Evolutionary conservation across 2,888 invertebrate species (phyloP).

Genomic region (Zootermopsis nevadensis): DNA sequence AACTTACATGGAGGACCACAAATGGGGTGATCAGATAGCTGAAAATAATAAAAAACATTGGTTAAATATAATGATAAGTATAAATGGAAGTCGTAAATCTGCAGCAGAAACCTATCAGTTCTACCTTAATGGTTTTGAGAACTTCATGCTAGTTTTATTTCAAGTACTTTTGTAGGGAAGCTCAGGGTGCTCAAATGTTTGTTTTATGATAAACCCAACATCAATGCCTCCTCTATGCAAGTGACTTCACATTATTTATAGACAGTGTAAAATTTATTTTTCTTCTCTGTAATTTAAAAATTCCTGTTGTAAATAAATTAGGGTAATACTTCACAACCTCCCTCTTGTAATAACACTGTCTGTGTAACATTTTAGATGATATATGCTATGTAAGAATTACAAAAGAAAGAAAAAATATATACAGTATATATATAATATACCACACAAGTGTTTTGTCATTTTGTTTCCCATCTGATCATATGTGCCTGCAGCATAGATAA

Average conservation of each 20-base stretch:
- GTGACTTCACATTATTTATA: constrained; percentile 15
- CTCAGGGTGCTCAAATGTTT: not conserved
- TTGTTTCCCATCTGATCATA: not conserved
- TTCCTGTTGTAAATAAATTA: constrained; percentile 20
- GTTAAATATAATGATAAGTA: too few relatives aligned
- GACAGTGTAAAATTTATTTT: not conserved
- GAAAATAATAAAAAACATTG: not conserved
- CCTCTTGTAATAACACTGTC: constrained; percentile 22
- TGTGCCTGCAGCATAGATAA: too few relatives aligned
- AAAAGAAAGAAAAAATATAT: constrained; percentile 11
- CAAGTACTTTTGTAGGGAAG: not conserved
- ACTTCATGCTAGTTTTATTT: too few relatives aligned
- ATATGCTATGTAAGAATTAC: constrained; percentile 14
- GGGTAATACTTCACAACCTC: constrained; percentile 7
- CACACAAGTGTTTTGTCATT: not conserved
- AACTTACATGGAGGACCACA: not conserved
- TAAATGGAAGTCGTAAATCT: too few relatives aligned
- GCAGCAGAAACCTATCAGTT: too few relatives aligned
- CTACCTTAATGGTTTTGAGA: too few relatives aligned
- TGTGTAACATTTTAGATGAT: constrained; percentile 14
- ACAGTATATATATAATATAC: not conserved
- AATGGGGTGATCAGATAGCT: not conserved
- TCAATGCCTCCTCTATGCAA: not conserved
- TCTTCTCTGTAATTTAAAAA: not conserved
- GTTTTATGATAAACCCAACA: not conserved